Evolutionary conservation across 2,888 invertebrate species (phyloP).

Genomic region (Dorcus hopei): DNA sequence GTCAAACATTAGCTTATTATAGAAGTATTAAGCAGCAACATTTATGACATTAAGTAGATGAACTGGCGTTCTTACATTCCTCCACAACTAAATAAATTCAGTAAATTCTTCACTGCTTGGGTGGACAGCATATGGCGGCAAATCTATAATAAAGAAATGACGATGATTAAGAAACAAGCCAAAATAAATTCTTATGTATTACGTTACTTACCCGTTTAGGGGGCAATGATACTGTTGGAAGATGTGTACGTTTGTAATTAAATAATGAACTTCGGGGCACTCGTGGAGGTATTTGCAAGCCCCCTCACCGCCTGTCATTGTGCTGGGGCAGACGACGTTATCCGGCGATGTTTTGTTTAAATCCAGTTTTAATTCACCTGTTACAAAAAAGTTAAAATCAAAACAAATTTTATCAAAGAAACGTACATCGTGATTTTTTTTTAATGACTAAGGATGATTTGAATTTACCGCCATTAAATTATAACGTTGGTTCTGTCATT

Average conservation of each 20-base stretch:
- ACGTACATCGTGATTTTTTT: background rate
- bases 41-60: too few species aligned
- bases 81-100: background rate
- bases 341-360: slow-evolving; percentile 23
- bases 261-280: slow-evolving; percentile 13
- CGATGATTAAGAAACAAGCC: background rate
- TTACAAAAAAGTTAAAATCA: background rate
- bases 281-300: slow-evolving; percentile 21
- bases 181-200: background rate
- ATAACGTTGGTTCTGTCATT: too few species aligned
- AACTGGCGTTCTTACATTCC: too few species aligned
- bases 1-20: too few species aligned
- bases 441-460: background rate
- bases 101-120: background rate
- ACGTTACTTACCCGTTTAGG: slow-evolving; percentile 12
- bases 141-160: slow-evolving; percentile 10
- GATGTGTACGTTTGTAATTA: slow-evolving; percentile 15
- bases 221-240: slow-evolving; percentile 16
- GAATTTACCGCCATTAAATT: too few species aligned
- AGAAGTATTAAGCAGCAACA: too few species aligned
- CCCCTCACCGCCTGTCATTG: slow-evolving; percentile 21
- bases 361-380: slow-evolving; percentile 24
- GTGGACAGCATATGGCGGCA: slow-evolving; percentile 18
- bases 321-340: slow-evolving; percentile 20
- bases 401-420: background rate